Evolutionary conservation across 2,888 invertebrate species (phyloP).

Genomic region (Catocala sponsa): DNA sequence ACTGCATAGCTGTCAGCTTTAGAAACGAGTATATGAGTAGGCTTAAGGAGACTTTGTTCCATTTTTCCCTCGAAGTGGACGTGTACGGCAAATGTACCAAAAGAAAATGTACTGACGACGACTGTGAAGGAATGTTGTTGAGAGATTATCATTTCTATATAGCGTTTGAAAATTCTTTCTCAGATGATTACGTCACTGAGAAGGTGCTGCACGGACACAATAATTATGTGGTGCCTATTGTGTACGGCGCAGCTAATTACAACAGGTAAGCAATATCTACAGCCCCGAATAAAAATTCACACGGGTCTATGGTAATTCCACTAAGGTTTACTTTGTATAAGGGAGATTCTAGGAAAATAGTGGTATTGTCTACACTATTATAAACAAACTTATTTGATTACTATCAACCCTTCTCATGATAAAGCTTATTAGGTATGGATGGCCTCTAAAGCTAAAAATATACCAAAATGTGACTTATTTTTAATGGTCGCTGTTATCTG

Average conservation of each 20-base stretch:
- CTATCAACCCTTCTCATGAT: too few relatives aligned
- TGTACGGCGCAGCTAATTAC: slow-evolving; percentile 90
- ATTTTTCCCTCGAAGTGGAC: slow-evolving; percentile 65
- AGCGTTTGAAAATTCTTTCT: slow-evolving; percentile 71
- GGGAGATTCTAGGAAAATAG: slow-evolving; percentile 13
- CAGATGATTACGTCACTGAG: slow-evolving; percentile 72
- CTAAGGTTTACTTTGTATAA: slow-evolving; percentile 12
- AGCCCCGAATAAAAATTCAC: slow-evolving; percentile 26
- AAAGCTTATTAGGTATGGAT: too few relatives aligned
- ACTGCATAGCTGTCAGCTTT: slow-evolving; percentile 58
- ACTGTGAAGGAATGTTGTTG: slow-evolving; percentile 30
- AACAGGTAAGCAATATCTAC: slow-evolving; percentile 57
- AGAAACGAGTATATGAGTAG: slow-evolving; percentile 61
- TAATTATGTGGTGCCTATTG: slow-evolving; percentile 90
- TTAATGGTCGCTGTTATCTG: too few relatives aligned
- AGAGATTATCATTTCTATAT: slow-evolving; percentile 72
- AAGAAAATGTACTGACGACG: slow-evolving; percentile 42
- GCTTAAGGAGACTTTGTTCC: slow-evolving; percentile 66
- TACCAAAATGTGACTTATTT: too few relatives aligned
- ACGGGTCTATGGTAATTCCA: slow-evolving; percentile 22
- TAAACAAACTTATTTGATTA: too few relatives aligned
- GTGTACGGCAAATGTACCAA: slow-evolving; percentile 62
- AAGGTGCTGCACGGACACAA: slow-evolving; percentile 77
- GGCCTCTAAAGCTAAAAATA: too few relatives aligned
- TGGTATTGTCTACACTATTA: not conserved